Base-by-base conservation (phyloP, 2,888 invertebrate species). In the Eupsilia transversa region DNA sequence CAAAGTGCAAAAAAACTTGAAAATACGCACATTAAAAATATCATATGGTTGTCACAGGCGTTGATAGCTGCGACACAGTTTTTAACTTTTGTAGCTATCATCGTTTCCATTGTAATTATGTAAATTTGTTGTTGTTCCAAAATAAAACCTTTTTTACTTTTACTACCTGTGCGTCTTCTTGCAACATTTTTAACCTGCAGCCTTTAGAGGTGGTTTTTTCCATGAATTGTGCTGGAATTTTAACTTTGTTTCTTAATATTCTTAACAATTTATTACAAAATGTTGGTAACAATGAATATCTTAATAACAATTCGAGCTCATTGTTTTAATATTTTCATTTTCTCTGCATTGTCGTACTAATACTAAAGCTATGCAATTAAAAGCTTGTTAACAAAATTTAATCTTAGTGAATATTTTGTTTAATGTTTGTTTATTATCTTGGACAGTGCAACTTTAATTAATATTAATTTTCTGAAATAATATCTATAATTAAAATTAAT, bases 261-360 rank as follows among this genome's bases (percentile, higher is more conserved):
- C 2, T 35, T 66, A 54, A 17, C 3, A 66, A 14, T 65, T 35
- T 46, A 69, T 41, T 23, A 30, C 3, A 49, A 20, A 43, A 30
- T 49, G 3, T 9, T 35, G 46, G 14, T 69, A 27, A 35, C 27
- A n/a, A 27, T 74, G 12, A 41, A 57, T 41, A 43, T 60, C 30
- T 33, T 30, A n/a, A 10, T 46, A 60, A 0, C n/a, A 12, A 10
- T 33, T 14, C 17, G 1, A 68, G 30, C n/a, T 54, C 17, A 46
- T 61, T 71, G n/a, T 54, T 49, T 61, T 38, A 38, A 61, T 68
- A 38, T 61, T 61, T 56, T 49, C 0, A 61, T 56, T 56, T 69
- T 71, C 59, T 74, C 30, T 27, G 30, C 33, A 23, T 49, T 57
- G 4, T 52, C 10, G 12, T 46, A 49, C 30, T 38, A 33, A 77